Percentiles rank a stretch among this genome's conserved stretches.
These are phyloP conservation scores for Heliconius nattereri DNA, from an alignment of 1,140 invertebrate species.

Conservation along the genomic window DNA sequence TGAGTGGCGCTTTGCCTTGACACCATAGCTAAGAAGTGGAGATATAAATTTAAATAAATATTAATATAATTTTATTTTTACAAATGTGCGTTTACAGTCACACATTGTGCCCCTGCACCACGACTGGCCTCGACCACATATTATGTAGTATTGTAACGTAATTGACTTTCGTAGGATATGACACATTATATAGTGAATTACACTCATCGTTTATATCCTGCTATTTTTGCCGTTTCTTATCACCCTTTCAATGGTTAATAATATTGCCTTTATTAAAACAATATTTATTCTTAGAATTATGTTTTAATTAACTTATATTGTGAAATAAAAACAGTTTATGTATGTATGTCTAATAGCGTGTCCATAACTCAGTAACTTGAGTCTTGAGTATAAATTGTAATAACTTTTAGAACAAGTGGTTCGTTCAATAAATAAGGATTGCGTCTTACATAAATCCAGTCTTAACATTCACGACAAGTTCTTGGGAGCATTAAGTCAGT, in stretches of 20 bases:
- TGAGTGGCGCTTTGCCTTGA: no score
- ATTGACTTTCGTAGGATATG: background rate
- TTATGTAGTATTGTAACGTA: background rate
- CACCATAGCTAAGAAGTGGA: no score
- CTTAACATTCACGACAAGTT: constrained; percentile 29
- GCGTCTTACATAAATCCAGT: constrained; percentile 28
- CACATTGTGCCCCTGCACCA: no score
- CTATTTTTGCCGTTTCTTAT: background rate
- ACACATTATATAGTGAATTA: background rate
- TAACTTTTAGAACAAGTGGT: background rate
- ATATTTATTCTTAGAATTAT: background rate
- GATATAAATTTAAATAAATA: background rate
- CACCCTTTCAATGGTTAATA: background rate
- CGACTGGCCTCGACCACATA: no score
- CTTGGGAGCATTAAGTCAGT: constrained; percentile 43
- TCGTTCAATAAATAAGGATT: constrained; percentile 21
- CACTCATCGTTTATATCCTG: background rate
- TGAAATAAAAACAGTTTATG: background rate
- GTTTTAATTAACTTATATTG: background rate
- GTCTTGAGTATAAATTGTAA: constrained; percentile 10
- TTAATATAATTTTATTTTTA: no score
- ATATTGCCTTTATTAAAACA: background rate
- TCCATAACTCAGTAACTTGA: constrained; percentile 15
- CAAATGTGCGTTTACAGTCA: no score
- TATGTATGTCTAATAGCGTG: background rate